Conservation (phyloP, 2,113 vertebrate genomes). For the Phylloscopus trochiloides region DNA sequence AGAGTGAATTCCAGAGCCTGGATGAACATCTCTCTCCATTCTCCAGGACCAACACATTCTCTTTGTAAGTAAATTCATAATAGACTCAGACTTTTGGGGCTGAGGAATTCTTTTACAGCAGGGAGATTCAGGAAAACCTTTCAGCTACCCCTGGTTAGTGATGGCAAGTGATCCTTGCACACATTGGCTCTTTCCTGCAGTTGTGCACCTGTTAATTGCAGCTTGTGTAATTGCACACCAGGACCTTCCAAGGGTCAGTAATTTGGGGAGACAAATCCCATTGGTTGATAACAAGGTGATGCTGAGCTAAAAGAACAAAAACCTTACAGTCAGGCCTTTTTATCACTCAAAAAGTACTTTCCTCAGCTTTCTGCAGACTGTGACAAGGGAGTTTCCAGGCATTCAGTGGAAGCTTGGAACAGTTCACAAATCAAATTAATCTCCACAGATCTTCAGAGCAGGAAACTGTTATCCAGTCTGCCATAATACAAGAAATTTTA, state of each 20-base stretch:
- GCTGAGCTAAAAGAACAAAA: background rate
- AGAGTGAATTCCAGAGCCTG: background rate
- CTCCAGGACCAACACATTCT: background rate
- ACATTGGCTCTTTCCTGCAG: background rate
- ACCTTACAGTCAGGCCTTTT: background rate
- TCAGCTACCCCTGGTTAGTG: background rate
- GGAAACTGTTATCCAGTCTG: background rate
- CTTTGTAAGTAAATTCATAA: slow-evolving; percentile 48
- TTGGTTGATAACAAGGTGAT: background rate
- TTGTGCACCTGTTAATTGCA: background rate
- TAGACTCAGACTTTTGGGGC: background rate
- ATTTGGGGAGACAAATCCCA: background rate
- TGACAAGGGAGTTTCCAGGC: background rate
- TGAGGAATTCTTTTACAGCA: background rate
- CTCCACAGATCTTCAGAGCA: background rate
- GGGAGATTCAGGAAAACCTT: background rate
- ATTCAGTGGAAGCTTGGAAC: background rate
- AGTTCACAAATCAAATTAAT: background rate
- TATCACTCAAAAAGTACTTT: background rate
- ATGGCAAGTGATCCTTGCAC: background rate
- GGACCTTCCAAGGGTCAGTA: background rate
- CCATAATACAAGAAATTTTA: background rate
- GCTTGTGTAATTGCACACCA: background rate
- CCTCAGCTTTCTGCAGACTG: background rate
- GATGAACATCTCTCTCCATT: background rate